These are phyloP conservation scores for Meghimatium bilineatum DNA, from an alignment of 2,888 invertebrate genomes.

Conservation along the genomic window DNA sequence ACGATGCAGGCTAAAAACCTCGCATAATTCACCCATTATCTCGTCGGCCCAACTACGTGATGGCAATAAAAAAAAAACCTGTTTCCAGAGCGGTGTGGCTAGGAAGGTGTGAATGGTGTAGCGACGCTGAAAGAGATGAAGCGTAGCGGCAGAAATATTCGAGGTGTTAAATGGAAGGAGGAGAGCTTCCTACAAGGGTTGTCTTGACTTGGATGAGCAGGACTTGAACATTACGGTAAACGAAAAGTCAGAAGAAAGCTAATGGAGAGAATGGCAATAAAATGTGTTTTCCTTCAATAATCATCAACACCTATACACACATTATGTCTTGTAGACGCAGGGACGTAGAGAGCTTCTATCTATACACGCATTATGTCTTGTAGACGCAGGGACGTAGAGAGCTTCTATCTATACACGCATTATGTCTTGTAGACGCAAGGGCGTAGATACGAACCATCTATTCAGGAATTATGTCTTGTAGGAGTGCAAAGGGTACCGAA, in stretches of 20 bases:
- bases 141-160: background rate
- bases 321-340: too few species aligned
- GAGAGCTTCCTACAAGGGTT: background rate
- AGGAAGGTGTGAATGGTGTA: background rate
- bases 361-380: too few species aligned
- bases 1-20: background rate
- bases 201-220: background rate
- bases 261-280: background rate
- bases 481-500: too few species aligned
- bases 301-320: too few species aligned
- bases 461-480: too few species aligned
- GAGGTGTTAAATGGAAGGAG: background rate
- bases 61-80: background rate
- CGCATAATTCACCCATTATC: background rate
- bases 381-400: too few species aligned
- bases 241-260: background rate
- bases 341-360: too few species aligned
- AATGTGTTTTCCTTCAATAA: background rate
- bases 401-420: too few species aligned
- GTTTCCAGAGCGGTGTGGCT: background rate
- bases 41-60: background rate
- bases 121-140: background rate
- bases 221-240: background rate
- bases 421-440: too few species aligned
- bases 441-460: too few species aligned